Evolutionary conservation across 1,140 invertebrate species (phyloP).

Genomic region (Goniozus legneri): DNA sequence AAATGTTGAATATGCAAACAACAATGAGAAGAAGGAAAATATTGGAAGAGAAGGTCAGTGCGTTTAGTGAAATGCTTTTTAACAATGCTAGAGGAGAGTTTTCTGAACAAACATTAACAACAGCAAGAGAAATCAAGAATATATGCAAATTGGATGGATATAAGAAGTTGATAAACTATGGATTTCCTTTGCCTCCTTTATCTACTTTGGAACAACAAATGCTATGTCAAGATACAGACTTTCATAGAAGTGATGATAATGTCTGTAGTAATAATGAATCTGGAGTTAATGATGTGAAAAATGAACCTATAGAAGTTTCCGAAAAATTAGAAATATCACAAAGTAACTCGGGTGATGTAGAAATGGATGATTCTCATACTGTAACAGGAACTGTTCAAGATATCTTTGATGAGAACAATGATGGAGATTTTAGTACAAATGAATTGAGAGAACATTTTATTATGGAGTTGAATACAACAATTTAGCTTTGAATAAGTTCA

Average conservation of each 20-base stretch:
- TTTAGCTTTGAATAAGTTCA: slow-evolving; percentile 22
- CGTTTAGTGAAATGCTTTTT: slow-evolving; percentile 29
- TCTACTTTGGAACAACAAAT: slow-evolving; percentile 3
- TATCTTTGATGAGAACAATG: slow-evolving; percentile 45
- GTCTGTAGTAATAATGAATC: slow-evolving; percentile 2
- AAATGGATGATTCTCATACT: slow-evolving; percentile 20
- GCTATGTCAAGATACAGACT: slow-evolving; percentile 2
- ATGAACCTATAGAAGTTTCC: background rate
- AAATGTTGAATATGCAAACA: slow-evolving; percentile 41
- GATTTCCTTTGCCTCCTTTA: slow-evolving; percentile 39
- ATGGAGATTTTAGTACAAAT: slow-evolving; percentile 34
- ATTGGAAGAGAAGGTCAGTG: slow-evolving; percentile 31
- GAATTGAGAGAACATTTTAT: slow-evolving; percentile 35
- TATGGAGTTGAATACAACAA: slow-evolving; percentile 19
- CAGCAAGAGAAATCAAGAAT: slow-evolving; percentile 33
- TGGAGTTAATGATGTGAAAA: background rate
- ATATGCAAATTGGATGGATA: slow-evolving; percentile 35
- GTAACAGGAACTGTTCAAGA: slow-evolving; percentile 46
- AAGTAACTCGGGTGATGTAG: slow-evolving; percentile 9
- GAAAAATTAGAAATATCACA: background rate
- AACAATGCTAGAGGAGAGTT: slow-evolving; percentile 25
- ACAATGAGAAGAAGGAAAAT: slow-evolving; percentile 35
- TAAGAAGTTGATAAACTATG: slow-evolving; percentile 32
- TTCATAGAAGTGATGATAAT: slow-evolving; percentile 7
- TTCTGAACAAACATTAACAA: slow-evolving; percentile 26